Conservation (phyloP, 2,888 invertebrate species). For the Tortrix viridana region DNA sequence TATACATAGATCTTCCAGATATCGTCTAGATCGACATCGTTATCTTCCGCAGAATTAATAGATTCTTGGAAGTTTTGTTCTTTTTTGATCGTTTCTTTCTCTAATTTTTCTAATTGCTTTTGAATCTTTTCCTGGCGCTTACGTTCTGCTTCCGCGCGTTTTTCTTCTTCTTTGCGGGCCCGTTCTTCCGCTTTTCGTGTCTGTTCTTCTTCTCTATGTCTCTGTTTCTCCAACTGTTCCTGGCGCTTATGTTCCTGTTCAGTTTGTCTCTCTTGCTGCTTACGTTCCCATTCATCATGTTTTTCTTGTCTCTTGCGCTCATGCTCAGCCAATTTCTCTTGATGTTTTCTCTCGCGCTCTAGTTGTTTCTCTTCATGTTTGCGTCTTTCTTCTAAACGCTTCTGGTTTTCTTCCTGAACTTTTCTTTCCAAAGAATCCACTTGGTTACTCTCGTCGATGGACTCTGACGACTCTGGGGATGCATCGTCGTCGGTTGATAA, state of each 20-base stretch:
- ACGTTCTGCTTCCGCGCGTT: slow-evolving; percentile 37
- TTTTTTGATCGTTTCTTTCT: slow-evolving; percentile 49
- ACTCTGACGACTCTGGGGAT: slow-evolving; percentile 41
- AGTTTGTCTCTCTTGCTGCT: slow-evolving; percentile 50
- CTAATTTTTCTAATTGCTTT: slow-evolving; percentile 44
- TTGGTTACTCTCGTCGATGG: slow-evolving; percentile 46
- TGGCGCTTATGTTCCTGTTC: slow-evolving; percentile 50
- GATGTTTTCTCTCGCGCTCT: slow-evolving; percentile 49
- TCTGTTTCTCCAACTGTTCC: slow-evolving; percentile 42
- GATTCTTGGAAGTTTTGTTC: slow-evolving; percentile 41
- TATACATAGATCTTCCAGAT: slow-evolving; percentile 71
- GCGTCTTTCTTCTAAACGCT: slow-evolving; percentile 47
- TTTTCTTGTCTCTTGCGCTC: slow-evolving; percentile 52
- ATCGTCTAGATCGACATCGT: slow-evolving; percentile 68
- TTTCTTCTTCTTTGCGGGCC: slow-evolving; percentile 31
- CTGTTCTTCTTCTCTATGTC: slow-evolving; percentile 20
- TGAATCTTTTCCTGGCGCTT: slow-evolving; percentile 38
- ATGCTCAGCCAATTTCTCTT: slow-evolving; percentile 51
- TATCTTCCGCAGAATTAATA: slow-evolving; percentile 53
- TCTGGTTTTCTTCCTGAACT: slow-evolving; percentile 52
- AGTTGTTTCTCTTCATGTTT: slow-evolving; percentile 48
- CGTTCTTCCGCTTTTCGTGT: slow-evolving; percentile 24
- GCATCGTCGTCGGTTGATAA: slow-evolving; percentile 46
- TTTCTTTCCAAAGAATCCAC: slow-evolving; percentile 49
- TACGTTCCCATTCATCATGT: slow-evolving; percentile 50